Percentiles rank a stretch among this genome's conserved stretches.
Evolutionary conservation across 2,888 invertebrate species (phyloP).

Genomic region (Heliconius ismenius): DNA sequence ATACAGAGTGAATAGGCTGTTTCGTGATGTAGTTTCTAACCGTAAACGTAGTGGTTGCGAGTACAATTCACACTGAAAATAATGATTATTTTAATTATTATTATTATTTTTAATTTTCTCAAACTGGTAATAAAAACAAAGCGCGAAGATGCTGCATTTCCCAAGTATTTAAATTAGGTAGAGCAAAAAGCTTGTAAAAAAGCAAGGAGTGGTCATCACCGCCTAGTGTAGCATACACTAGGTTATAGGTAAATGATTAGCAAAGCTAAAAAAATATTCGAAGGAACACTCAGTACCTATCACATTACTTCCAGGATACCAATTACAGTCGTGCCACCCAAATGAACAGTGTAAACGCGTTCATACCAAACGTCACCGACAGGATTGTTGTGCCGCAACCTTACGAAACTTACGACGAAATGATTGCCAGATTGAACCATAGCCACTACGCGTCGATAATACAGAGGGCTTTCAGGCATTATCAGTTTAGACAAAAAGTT

Average conservation of each 20-base stretch:
- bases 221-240: no score
- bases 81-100: background rate
- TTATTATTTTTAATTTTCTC: background rate
- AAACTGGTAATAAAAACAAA: background rate
- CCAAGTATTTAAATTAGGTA: background rate
- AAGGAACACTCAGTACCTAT: no score
- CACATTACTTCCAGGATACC: conserved; percentile 70
- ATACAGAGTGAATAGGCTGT: no score
- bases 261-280: background rate
- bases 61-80: background rate
- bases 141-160: background rate
- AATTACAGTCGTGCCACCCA: conserved; percentile 83
- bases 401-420: conserved; percentile 85
- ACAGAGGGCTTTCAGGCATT: conserved; percentile 84
- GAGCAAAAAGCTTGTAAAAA: no score
- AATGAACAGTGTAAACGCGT: conserved; percentile 80
- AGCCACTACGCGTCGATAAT: conserved; percentile 83
- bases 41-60: no score
- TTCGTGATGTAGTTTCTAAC: no score
- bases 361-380: conserved; percentile 84
- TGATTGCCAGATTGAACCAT: conserved; percentile 80
- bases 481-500: conserved; percentile 76
- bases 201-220: no score
- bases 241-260: background rate
- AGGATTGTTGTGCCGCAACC: conserved; percentile 81